phyloP scores from a whole-genome alignment of 35 echinoderm and acorn worm genomes.

The Ptychodera flava region DNA sequence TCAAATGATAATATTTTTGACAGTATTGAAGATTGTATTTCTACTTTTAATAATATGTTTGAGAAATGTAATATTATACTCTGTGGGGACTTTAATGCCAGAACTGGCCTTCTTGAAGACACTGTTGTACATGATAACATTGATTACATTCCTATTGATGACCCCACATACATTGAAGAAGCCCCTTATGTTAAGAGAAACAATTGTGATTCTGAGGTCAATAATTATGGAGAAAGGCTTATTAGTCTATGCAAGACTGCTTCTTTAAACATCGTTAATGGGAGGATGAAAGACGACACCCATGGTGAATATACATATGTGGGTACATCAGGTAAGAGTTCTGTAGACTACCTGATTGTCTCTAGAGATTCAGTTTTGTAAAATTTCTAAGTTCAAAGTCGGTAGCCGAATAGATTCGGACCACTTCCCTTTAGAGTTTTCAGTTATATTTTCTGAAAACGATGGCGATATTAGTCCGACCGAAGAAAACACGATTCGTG shows the following conservation, averaged over 20 bases:
- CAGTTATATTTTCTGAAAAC: not conserved
- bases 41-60: no score
- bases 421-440: conserved; percentile 12
- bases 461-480: not conserved
- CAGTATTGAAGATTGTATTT: no score
- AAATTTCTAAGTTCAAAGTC: not conserved
- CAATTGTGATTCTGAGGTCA: no score
- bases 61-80: no score
- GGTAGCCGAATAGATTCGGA: not conserved
- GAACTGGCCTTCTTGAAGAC: no score
- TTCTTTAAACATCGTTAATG: conserved; percentile 6
- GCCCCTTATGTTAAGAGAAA: no score
- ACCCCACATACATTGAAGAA: no score
- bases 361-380: not conserved
- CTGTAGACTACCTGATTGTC: conserved; percentile 14
- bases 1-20: no score
- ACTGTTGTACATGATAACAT: no score
- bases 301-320: conserved; percentile 15
- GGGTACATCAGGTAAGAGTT: not conserved
- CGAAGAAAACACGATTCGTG: not conserved
- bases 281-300: not conserved
- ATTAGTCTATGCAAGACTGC: not conserved
- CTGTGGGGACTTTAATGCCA: no score
- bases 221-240: conserved; percentile 14
- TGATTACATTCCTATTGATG: no score